Percentiles rank a stretch among this genome's conserved stretches.
Evolutionary conservation across 2,797 vertebrate genomes (phyloP).

Genomic region (Acanthiza pusilla): DNA sequence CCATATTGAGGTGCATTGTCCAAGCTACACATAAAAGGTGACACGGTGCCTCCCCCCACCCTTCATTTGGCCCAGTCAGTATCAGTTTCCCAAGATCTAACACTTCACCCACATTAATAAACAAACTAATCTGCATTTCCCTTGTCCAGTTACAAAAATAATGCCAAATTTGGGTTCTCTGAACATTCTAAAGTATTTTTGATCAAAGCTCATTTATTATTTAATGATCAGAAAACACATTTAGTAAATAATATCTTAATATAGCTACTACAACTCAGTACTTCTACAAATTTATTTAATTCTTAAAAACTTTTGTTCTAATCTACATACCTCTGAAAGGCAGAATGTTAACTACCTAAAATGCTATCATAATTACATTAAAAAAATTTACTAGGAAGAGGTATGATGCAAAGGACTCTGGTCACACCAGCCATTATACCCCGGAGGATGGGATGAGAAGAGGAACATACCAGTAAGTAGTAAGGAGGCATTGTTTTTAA

Average conservation of each 20-base stretch:
- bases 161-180: neutral
- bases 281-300: neutral
- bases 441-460: slow-evolving; percentile 6
- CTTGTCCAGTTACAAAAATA: neutral
- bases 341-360: slow-evolving; percentile 27
- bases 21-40: slow-evolving; percentile 37
- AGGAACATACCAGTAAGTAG: slow-evolving; percentile 89
- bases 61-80: neutral
- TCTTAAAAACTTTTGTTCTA: neutral
- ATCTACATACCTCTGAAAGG: slow-evolving; percentile 32
- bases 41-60: slow-evolving; percentile 13
- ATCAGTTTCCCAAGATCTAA: neutral
- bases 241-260: neutral
- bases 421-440: slow-evolving; percentile 37
- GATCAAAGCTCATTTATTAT: neutral
- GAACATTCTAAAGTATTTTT: neutral
- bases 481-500: slow-evolving; percentile 98
- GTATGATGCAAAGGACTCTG: slow-evolving; percentile 16
- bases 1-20: slow-evolving; percentile 67
- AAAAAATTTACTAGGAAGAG: slow-evolving; percentile 36
- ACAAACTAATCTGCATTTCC: neutral
- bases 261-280: neutral
- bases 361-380: neutral
- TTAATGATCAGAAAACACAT: neutral
- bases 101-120: neutral